Base-by-base conservation (phyloP, 2,888 invertebrate genomes). In the Erebia palarica region DNA sequence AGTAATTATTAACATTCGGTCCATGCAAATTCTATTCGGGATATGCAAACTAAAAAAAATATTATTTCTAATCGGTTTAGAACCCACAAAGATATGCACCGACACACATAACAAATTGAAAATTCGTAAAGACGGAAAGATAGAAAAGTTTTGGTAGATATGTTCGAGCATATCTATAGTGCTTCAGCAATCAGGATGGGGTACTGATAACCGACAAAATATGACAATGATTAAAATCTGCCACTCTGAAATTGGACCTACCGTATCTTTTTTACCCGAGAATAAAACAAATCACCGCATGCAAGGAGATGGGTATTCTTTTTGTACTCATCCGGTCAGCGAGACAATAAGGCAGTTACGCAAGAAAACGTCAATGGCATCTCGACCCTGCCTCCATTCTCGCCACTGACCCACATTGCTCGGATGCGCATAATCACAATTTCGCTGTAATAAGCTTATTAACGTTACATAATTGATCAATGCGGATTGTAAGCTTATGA, bases 331-430 rank as follows among this genome's bases (percentile, higher is more conserved):
- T 68, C 76, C 70, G 72, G 82, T 81, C 82, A 82, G 80, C 79
- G 79, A 87, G 86, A 91, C 90, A 91, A 90, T 90, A 86, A 87
- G 80, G 77, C 75, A 78, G 77, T 91, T 89, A 89, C 86, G 86
- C 88, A 89, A 90, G 80, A 78, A 78, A 81, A 83, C 78, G 88
- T 90, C 91, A 91, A 89, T 87, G 89, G 88, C 89, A 90, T 90
- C 90, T 89, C 90, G 92, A 91, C 91, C 92, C 91, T 90, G 91
- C 86, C 84, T 86, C 86, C 83, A 86, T 86, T 90, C 89, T 91
- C 87, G 90, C 88, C 88, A 91, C 87, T 91, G 92, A 91, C 92
- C 91, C 91, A 92, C 91, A 91, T 92, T 71, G 70, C 75, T 75
- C 85, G 85, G 83, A 83, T 84, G 83, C 81, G 84, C 84, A 84